A percentile compares a stretch with the other conserved stretches of the same genome.
These are phyloP conservation scores for Stegodyphus mimosarum DNA, from an alignment of 1,140 invertebrate genomes.

Conservation along the genomic window DNA sequence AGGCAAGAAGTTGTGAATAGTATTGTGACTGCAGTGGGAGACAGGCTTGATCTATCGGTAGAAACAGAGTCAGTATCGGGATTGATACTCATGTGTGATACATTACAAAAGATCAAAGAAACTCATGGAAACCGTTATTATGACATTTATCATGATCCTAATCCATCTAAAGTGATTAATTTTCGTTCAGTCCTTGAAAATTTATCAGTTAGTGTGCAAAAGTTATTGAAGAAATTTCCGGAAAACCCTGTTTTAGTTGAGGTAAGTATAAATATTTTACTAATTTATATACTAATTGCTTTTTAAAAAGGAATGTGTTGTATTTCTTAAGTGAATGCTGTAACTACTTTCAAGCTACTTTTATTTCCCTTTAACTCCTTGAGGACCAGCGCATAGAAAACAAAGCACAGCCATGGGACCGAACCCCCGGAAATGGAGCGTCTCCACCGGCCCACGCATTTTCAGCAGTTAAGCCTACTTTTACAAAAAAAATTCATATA, in stretches of 20 bases:
- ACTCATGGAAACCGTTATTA: slow-evolving; percentile 17
- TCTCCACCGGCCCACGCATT: too few species aligned
- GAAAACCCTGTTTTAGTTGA: slow-evolving; percentile 88
- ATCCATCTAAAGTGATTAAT: slow-evolving; percentile 80
- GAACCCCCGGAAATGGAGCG: too few species aligned
- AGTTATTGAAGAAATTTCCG: slow-evolving; percentile 85
- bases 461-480: too few species aligned
- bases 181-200: slow-evolving; percentile 77
- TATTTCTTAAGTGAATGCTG: too few species aligned
- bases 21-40: neutral
- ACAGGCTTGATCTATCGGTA: slow-evolving; percentile 1
- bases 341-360: too few species aligned
- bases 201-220: slow-evolving; percentile 74
- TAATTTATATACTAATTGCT: neutral
- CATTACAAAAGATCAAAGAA: slow-evolving; percentile 5
- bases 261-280: slow-evolving; percentile 70
- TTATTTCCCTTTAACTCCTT: too few species aligned
- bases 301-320: too few species aligned
- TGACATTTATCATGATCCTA: slow-evolving; percentile 89
- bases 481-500: too few species aligned
- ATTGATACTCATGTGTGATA: slow-evolving; percentile 21
- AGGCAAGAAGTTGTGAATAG: slow-evolving; percentile 29
- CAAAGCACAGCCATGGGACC: too few species aligned
- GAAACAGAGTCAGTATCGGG: slow-evolving; percentile 9
- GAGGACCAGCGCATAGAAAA: too few species aligned